Percentiles rank a stretch among this genome's conserved stretches.
phyloP scores from a whole-genome alignment of 2,113 vertebrate genomes.

The Grammomys surdaster region DNA sequence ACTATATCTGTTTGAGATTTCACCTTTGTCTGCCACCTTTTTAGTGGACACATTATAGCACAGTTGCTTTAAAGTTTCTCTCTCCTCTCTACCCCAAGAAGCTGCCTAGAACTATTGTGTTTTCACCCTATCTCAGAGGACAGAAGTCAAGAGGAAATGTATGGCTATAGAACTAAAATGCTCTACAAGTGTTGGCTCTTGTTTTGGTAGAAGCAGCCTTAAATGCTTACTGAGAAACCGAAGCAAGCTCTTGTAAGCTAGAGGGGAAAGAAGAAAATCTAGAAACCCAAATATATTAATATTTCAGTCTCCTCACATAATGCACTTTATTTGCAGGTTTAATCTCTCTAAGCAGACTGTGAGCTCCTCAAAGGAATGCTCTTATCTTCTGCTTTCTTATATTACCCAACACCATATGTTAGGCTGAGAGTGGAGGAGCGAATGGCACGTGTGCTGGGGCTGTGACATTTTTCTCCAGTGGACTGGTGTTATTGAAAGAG shows the following conservation, averaged over 20 bases:
- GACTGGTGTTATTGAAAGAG: slow-evolving; percentile 12
- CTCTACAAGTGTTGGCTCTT: background rate
- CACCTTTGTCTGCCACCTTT: background rate
- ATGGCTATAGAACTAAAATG: background rate
- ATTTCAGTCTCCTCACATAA: background rate
- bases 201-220: background rate
- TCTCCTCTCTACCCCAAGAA: background rate
- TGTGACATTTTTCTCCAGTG: slow-evolving; percentile 14
- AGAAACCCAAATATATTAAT: background rate
- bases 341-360: slow-evolving; percentile 42
- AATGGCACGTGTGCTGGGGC: background rate
- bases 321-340: background rate
- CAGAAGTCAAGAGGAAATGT: background rate
- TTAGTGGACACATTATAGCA: background rate
- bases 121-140: background rate
- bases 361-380: background rate
- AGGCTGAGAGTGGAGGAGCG: background rate
- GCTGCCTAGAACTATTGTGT: background rate
- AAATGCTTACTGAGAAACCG: background rate
- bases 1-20: background rate
- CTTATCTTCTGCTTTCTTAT: slow-evolving; percentile 9
- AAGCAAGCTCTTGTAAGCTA: background rate
- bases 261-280: background rate
- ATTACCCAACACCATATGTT: background rate
- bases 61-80: background rate